These are phyloP conservation scores for Loriculus beryllinus DNA, from an alignment of 2,797 vertebrate species.

Conservation along the genomic window DNA sequence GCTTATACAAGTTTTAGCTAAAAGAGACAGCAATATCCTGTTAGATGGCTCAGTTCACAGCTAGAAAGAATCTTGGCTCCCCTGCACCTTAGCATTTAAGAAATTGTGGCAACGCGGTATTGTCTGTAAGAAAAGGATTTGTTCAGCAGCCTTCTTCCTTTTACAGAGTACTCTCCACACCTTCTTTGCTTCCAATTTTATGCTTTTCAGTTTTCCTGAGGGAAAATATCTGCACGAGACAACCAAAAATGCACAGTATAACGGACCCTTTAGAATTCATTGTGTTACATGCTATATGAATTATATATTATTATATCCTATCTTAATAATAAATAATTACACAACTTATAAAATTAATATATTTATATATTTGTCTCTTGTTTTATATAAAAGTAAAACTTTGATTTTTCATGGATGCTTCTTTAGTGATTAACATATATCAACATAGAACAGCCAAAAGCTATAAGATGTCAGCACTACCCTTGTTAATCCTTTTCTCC, in stretches of 20 bases:
- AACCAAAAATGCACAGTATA: background rate
- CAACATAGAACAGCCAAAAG: constrained; percentile 38
- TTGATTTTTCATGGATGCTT: constrained; percentile 5
- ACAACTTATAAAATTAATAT: background rate
- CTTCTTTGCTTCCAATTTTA: background rate
- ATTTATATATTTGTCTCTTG: background rate
- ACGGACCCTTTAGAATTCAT: background rate
- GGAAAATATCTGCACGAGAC: background rate
- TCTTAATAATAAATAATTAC: background rate
- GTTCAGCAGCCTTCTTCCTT: background rate
- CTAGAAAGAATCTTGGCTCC: background rate
- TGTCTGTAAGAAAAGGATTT: background rate
- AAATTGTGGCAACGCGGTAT: background rate
- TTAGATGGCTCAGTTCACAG: background rate
- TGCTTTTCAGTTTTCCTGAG: background rate
- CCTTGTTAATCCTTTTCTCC: background rate
- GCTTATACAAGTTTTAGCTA: background rate
- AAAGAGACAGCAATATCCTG: background rate
- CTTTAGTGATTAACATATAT: constrained; percentile 22
- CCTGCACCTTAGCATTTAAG: background rate
- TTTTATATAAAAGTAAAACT: background rate
- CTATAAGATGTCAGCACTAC: constrained; percentile 22
- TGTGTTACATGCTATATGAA: background rate
- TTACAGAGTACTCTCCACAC: background rate
- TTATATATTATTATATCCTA: background rate